Evolutionary conservation across 2,888 invertebrate species (phyloP).

Genomic region (Ornithoptera alexandrae): DNA sequence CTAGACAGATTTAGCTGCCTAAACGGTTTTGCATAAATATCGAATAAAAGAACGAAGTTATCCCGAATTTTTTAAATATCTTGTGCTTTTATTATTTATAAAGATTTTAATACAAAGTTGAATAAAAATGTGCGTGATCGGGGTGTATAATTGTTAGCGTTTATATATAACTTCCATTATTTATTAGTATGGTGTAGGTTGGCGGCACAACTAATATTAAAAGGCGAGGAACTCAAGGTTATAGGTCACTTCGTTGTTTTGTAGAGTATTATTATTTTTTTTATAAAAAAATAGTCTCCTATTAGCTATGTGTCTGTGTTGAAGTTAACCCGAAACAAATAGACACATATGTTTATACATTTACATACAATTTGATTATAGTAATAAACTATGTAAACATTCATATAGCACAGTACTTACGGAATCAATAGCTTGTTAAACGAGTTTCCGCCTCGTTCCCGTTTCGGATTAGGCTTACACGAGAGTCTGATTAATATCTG

Average conservation of each 20-base stretch:
- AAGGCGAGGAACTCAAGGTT: too few relatives aligned
- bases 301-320: too few relatives aligned
- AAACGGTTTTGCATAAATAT: constrained; percentile 1
- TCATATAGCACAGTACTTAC: neutral
- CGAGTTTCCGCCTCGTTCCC: neutral
- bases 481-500: constrained; percentile 15
- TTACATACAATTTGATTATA: too few relatives aligned
- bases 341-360: too few relatives aligned
- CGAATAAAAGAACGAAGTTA: neutral
- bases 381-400: neutral
- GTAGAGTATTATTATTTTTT: too few relatives aligned
- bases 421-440: constrained; percentile 12
- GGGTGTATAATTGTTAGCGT: neutral
- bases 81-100: neutral
- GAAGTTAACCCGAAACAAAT: too few relatives aligned
- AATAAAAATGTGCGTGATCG: neutral
- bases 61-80: neutral
- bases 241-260: too few relatives aligned
- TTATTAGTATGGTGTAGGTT: too few relatives aligned
- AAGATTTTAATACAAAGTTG: neutral
- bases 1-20: neutral
- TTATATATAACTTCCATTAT: neutral
- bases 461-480: constrained; percentile 5
- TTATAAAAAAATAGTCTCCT: too few relatives aligned
- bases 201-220: too few relatives aligned